phyloP scores from a whole-genome alignment of 2,113 vertebrate genomes.

The Oceanites oceanicus region DNA sequence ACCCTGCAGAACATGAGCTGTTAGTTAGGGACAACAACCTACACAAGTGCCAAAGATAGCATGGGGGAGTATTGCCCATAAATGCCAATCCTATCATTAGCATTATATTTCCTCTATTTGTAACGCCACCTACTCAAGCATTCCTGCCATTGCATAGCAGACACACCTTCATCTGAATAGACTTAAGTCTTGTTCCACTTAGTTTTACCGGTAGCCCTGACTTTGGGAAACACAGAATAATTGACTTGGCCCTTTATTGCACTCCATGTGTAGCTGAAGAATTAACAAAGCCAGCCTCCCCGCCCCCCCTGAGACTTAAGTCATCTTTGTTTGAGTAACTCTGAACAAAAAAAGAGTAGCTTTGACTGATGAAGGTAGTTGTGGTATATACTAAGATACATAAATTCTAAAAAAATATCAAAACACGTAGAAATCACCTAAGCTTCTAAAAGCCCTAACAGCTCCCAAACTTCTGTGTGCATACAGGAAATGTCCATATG shows the following conservation, averaged over 20 bases:
- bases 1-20: not conserved
- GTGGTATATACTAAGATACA: not conserved
- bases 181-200: not conserved
- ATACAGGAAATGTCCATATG: not conserved
- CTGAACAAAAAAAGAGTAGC: not conserved
- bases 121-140: not conserved
- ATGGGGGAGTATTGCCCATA: not conserved
- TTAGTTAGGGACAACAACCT: not conserved
- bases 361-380: not conserved
- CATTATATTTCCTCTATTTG: not conserved
- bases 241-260: not conserved
- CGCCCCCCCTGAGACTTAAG: not conserved
- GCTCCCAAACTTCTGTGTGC: not conserved
- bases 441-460: not conserved
- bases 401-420: not conserved
- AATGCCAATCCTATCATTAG: not conserved
- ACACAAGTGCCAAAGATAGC: not conserved
- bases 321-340: not conserved
- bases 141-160: not conserved
- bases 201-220: not conserved
- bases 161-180: not conserved
- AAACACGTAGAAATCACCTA: not conserved
- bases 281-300: not conserved
- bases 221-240: not conserved
- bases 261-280: not conserved